Conservation (phyloP, 1,140 invertebrate species). For the Macrobrachium rosenbergii region DNA sequence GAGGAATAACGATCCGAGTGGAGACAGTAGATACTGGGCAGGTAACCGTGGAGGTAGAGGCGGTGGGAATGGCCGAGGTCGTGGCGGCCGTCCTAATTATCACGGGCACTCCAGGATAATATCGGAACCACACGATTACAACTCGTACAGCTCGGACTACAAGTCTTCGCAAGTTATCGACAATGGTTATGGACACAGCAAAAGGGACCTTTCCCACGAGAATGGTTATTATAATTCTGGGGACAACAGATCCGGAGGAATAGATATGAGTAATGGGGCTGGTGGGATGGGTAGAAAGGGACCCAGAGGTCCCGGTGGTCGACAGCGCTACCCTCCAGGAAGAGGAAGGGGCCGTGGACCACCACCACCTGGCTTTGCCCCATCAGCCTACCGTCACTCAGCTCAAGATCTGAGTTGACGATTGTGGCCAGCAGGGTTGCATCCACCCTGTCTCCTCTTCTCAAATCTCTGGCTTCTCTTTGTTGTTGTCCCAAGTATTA, state of each 20-base stretch:
- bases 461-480: conserved; percentile 26
- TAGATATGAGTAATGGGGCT: conserved; percentile 13
- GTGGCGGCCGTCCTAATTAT: conserved; percentile 25
- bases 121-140: conserved; percentile 26
- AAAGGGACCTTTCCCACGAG: conserved; percentile 20
- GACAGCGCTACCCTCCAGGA: conserved; percentile 35
- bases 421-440: conserved; percentile 63
- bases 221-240: conserved; percentile 17
- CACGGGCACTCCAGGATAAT: conserved; percentile 34
- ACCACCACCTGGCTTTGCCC: conserved; percentile 45
- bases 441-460: conserved; percentile 60
- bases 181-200: conserved; percentile 4
- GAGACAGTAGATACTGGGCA: conserved; percentile 32
- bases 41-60: conserved; percentile 43
- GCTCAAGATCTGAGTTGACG: conserved; percentile 64
- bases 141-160: not conserved
- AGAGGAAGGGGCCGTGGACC: conserved; percentile 46
- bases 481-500: conserved; percentile 39
- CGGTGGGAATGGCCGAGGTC: conserved; percentile 29
- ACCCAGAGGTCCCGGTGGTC: conserved; percentile 23
- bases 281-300: conserved; percentile 38
- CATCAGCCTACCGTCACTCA: conserved; percentile 46
- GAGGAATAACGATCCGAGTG: conserved; percentile 37
- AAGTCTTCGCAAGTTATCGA: conserved; percentile 26
- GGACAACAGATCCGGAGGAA: conserved; percentile 24